Percentiles rank a stretch among this genome's conserved stretches.
Evolutionary conservation across 1,140 invertebrate species (phyloP).

Genomic region (Andricus grossulariae): DNA sequence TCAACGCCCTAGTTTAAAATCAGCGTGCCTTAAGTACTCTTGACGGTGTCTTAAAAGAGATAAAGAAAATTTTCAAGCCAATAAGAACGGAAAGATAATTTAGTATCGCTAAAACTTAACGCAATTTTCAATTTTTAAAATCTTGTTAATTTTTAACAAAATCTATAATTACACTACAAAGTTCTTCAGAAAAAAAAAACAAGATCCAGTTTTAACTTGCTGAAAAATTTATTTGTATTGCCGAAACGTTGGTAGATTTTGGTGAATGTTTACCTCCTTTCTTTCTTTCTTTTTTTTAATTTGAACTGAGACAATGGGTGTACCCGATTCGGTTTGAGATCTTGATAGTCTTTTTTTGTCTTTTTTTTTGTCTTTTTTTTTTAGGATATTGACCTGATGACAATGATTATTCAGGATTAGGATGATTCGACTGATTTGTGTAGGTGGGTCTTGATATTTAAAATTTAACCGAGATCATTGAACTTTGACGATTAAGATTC

Average conservation of each 20-base stretch:
- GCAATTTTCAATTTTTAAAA: too few species aligned
- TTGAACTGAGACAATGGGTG: too few species aligned
- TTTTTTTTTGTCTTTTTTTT: neutral
- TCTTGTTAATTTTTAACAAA: too few species aligned
- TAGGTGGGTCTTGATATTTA: constrained; percentile 23
- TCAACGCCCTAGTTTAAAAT: neutral
- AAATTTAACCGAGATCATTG: constrained; percentile 16
- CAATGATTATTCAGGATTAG: constrained; percentile 4
- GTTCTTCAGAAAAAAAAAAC: too few species aligned
- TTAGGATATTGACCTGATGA: neutral
- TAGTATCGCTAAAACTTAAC: too few species aligned
- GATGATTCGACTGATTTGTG: constrained; percentile 5
- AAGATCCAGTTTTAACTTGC: too few species aligned
- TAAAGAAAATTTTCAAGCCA: neutral
- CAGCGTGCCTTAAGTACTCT: constrained; percentile 1
- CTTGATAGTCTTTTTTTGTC: neutral
- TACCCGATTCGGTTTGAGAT: neutral
- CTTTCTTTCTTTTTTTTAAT: too few species aligned
- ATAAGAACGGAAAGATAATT: too few species aligned
- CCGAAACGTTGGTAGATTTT: too few species aligned
- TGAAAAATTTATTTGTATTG: too few species aligned
- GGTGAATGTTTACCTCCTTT: too few species aligned
- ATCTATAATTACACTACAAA: too few species aligned
- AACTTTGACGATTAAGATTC: constrained; percentile 30
- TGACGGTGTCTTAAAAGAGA: neutral